Percentiles rank a stretch among this genome's conserved stretches.
Evolutionary conservation across 2,888 invertebrate species (phyloP).

Genomic region (Mythimna ferrago): DNA sequence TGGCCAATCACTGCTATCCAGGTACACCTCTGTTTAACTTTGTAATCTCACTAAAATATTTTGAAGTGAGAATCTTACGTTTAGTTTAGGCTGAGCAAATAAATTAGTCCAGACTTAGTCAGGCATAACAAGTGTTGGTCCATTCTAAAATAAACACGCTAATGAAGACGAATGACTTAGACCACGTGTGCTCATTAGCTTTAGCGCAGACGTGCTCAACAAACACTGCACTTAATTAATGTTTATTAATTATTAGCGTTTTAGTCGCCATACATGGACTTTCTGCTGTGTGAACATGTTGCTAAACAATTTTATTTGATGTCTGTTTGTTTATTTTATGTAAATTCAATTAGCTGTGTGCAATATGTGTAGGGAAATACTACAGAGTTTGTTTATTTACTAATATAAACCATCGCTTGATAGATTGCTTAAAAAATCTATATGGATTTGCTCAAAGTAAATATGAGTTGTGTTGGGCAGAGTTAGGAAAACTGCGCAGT

Average conservation of each 20-base stretch:
- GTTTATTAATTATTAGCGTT: constrained; percentile 63
- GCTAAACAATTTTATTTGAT: constrained; percentile 36
- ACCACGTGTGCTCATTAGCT: constrained; percentile 69
- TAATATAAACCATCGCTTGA: background rate
- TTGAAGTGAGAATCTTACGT: constrained; percentile 3
- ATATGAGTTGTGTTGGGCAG: background rate
- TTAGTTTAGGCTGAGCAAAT: constrained; percentile 43
- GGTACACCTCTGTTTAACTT: background rate
- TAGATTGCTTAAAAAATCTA: background rate
- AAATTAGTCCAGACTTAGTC: constrained; percentile 60
- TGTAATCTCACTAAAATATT: background rate
- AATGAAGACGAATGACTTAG: constrained; percentile 77
- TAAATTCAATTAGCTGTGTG: constrained; percentile 17
- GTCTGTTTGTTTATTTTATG: constrained; percentile 31
- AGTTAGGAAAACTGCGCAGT: no score
- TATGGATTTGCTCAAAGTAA: background rate
- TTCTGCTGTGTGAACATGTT: constrained; percentile 46
- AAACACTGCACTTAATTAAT: constrained; percentile 61
- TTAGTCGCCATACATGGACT: constrained; percentile 42
- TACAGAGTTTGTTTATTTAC: background rate
- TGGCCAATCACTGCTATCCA: no score
- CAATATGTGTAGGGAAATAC: constrained; percentile 5
- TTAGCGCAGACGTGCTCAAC: constrained; percentile 49
- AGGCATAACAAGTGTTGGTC: constrained; percentile 66
- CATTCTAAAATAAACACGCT: constrained; percentile 72